Conservation (phyloP, 2,113 vertebrate genomes). For the Psittacula cyanocephala region DNA sequence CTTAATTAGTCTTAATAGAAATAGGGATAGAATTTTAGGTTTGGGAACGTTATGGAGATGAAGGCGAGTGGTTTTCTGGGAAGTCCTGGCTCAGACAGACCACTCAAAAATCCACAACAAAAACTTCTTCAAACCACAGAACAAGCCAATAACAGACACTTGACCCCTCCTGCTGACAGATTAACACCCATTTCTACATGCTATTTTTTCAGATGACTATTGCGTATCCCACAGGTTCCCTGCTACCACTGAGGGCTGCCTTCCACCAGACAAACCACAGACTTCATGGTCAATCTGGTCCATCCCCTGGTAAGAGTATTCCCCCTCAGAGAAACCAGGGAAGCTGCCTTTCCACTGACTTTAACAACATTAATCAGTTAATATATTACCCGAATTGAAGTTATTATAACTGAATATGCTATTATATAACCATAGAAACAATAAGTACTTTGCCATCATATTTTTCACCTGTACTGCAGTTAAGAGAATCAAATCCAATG, state of each 20-base stretch:
- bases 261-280: not conserved
- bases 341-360: not conserved
- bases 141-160: not conserved
- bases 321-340: not conserved
- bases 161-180: not conserved
- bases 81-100: not conserved
- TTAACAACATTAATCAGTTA: not conserved
- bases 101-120: not conserved
- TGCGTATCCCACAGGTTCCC: not conserved
- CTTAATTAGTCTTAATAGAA: not conserved
- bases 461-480: not conserved
- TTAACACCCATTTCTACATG: not conserved
- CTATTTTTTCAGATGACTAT: fast-evolving
- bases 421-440: not conserved
- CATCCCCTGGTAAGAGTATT: not conserved
- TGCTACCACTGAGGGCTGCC: not conserved
- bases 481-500: not conserved
- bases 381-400: not conserved
- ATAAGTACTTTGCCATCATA: not conserved
- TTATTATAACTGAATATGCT: not conserved
- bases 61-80: not conserved
- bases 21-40: not conserved
- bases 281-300: fast-evolving
- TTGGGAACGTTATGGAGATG: not conserved
- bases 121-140: not conserved